phyloP scores from a whole-genome alignment of 2,113 vertebrate species.

The Condylura cristata region DNA sequence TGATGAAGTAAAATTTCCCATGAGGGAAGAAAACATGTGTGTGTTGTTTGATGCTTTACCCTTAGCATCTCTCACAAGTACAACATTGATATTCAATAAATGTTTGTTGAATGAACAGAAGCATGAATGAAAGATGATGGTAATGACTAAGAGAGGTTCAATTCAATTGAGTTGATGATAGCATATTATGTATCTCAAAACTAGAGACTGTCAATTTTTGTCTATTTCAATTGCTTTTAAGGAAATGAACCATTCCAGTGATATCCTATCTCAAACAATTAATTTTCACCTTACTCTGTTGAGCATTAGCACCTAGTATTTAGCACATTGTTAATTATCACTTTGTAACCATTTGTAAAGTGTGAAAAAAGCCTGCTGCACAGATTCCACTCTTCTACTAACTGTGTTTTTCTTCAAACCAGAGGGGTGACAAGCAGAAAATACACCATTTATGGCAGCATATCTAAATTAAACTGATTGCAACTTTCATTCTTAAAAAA shows the following conservation, averaged over 20 bases:
- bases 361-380: conserved; percentile 69
- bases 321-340: conserved; percentile 81
- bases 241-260: conserved; percentile 64
- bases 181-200: conserved; percentile 46
- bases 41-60: conserved; percentile 10
- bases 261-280: conserved; percentile 72
- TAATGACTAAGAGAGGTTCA: conserved; percentile 47
- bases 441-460: not conserved
- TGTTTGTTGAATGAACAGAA: conserved; percentile 62
- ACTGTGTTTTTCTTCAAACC: conserved; percentile 48
- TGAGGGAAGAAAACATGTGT: not conserved
- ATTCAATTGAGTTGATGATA: conserved; percentile 57
- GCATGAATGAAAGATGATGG: conserved; percentile 71
- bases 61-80: conserved; percentile 7
- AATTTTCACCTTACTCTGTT: conserved; percentile 80
- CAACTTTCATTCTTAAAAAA: not conserved
- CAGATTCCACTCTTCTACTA: conserved; percentile 46
- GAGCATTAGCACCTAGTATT: conserved; percentile 77
- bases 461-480: conserved; percentile 50
- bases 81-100: conserved; percentile 47
- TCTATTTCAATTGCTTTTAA: conserved; percentile 66
- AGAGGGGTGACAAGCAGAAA: conserved; percentile 44
- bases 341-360: conserved; percentile 81
- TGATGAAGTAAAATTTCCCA: not conserved
- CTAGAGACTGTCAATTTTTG: conserved; percentile 54